Percentiles rank a stretch among this genome's conserved stretches.
Conservation (phyloP, 2,797 vertebrate species). For the Alca torda region DNA sequence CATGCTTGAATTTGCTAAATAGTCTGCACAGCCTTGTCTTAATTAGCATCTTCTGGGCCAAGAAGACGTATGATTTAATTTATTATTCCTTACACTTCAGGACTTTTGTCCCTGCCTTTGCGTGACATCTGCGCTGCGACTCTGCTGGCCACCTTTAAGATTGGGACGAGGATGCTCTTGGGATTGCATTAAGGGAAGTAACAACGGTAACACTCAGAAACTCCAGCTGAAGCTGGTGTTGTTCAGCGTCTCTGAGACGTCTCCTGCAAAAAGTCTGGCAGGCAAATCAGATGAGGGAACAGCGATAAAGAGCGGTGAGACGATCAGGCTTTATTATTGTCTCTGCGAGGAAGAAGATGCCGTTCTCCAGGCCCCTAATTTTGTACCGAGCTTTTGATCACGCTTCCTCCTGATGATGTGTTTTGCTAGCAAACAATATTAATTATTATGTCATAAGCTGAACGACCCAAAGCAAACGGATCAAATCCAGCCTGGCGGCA, state of each 20-base stretch:
- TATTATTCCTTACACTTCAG: background rate
- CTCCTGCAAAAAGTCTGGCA: background rate
- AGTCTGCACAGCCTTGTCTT: background rate
- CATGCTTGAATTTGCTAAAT: background rate
- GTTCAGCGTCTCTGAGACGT: background rate
- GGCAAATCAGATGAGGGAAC: background rate
- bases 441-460: background rate
- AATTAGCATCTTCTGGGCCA: background rate
- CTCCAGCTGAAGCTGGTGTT: background rate
- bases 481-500: background rate
- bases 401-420: background rate
- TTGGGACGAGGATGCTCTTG: background rate
- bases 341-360: background rate
- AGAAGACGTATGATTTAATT: background rate
- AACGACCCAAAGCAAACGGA: background rate
- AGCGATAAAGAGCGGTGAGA: background rate
- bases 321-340: background rate
- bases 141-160: background rate
- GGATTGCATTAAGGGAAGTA: background rate
- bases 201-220: background rate
- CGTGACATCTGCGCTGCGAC: fast-evolving
- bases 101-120: background rate
- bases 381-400: background rate
- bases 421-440: background rate
- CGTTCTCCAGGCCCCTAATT: background rate